Evolutionary conservation across 2,797 vertebrate species (phyloP).

Genomic region (Okamejei kenojei): DNA sequence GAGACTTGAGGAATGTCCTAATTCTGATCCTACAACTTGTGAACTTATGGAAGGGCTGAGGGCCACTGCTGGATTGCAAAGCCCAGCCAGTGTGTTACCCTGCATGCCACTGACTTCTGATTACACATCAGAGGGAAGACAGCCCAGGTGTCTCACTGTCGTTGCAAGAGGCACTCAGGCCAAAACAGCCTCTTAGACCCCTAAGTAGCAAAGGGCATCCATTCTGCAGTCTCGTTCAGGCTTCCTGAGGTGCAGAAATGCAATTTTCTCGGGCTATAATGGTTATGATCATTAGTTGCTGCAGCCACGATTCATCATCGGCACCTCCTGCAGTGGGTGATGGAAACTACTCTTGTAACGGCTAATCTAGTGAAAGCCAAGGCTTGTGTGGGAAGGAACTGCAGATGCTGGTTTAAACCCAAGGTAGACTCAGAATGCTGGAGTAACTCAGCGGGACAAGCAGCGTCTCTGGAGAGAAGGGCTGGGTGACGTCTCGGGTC

Average conservation of each 20-base stretch:
- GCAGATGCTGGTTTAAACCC: too few relatives aligned
- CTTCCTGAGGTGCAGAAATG: slow-evolving; percentile 24
- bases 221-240: not conserved
- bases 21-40: too few relatives aligned
- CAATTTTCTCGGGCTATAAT: slow-evolving; percentile 3
- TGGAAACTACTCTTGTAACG: not conserved
- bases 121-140: not conserved
- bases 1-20: too few relatives aligned
- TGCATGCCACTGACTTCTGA: not conserved
- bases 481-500: too few relatives aligned
- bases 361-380: not conserved
- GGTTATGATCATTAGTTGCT: slow-evolving; percentile 27
- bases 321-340: slow-evolving; percentile 10
- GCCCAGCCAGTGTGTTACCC: not conserved
- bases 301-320: not conserved
- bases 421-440: too few relatives aligned
- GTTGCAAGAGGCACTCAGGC: not conserved
- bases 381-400: not conserved
- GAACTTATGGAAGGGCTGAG: not conserved
- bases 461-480: too few relatives aligned
- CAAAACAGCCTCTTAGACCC: slow-evolving; percentile 9
- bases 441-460: too few relatives aligned
- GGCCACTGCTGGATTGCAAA: not conserved
- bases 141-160: not conserved
- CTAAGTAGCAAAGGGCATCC: slow-evolving; percentile 19